Evolutionary conservation across 1,140 invertebrate genomes (phyloP).

Genomic region (Bombus sibiricus): DNA sequence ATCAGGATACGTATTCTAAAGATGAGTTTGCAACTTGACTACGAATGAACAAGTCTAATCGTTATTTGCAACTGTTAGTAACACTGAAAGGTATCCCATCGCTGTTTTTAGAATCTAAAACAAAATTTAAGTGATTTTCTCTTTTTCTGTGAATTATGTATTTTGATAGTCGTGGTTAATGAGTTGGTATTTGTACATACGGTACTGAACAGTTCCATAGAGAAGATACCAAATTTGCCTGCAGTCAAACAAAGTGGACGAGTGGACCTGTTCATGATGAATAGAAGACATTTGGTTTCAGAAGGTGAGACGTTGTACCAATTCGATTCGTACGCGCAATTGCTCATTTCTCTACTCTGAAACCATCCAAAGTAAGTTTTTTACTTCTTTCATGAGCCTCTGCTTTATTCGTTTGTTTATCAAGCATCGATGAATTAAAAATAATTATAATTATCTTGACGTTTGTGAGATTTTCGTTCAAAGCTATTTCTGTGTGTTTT

Average conservation of each 20-base stretch:
- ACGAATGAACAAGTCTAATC: neutral
- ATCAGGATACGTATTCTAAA: neutral
- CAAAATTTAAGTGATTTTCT: neutral
- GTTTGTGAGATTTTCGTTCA: no score
- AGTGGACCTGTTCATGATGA: constrained; percentile 51
- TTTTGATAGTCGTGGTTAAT: neutral
- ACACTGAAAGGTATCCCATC: constrained; percentile 59
- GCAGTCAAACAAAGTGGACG: constrained; percentile 52
- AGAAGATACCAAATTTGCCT: constrained; percentile 60
- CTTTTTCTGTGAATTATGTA: neutral
- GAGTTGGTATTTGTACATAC: constrained; percentile 19
- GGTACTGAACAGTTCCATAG: constrained; percentile 58
- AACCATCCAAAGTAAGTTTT: neutral
- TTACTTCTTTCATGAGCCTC: neutral
- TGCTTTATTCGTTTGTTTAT: no score
- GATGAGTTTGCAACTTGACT: neutral
- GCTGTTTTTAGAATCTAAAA: constrained; percentile 59
- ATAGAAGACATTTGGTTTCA: constrained; percentile 48
- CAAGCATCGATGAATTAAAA: no score
- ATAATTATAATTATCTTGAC: no score
- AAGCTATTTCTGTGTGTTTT: no score
- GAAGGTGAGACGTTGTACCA: constrained; percentile 62
- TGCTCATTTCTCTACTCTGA: constrained; percentile 38
- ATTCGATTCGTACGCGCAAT: constrained; percentile 35
- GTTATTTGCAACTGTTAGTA: constrained; percentile 43